Base-by-base conservation (phyloP, 2,888 invertebrate genomes). In the Nomada flava region DNA sequence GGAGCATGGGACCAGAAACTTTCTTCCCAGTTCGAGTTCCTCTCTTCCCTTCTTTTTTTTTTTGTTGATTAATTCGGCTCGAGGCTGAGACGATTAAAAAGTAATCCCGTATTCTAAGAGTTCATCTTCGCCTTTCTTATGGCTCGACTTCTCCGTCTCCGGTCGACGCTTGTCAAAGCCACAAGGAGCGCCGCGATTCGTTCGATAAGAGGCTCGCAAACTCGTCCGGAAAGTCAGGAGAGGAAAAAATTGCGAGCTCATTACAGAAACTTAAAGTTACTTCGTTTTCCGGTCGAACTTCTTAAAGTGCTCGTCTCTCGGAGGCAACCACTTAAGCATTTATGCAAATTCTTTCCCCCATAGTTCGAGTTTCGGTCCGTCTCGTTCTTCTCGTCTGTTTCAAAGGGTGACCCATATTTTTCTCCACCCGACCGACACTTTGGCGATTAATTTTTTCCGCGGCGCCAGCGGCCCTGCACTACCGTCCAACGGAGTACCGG, bases 251-350 rank as follows among this genome's bases (percentile, higher is more conserved):
- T 57, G 73, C 74, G 69, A 78, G 82, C 82, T 82, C 83, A 75
- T 83, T 83, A 83, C 70, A 63, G 26, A 18, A 77, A 77, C 73
- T 73, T 71, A 20, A 76, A 81, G 76, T 83, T 81, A 55, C 82
- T 69, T 47, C 60, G 73, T 73, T 73, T 77, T 62, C 70, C 52
- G 62, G 29, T 23, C 9, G 42, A 65, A 65, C 59, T 72, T 77
- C 57, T 76, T 63, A 64, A 74, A 67, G n/a, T 50, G 47, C 62
- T 29, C 15, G 11, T 47, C 65, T 44, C 62, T 52, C 44, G 68
- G 50, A 60, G 50, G 44, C 65, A 42, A 53, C 82, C 64, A 68
- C 81, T 82, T 80, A 70, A 81, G 82, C 82, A 73, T 76, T 76
- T 81, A 83, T 81, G 82, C 65, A 83, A 81, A 83, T 83, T 72